Evolutionary conservation across 2,113 vertebrate genomes (phyloP).

Genomic region (Dunckerocampus dactyliophorus): DNA sequence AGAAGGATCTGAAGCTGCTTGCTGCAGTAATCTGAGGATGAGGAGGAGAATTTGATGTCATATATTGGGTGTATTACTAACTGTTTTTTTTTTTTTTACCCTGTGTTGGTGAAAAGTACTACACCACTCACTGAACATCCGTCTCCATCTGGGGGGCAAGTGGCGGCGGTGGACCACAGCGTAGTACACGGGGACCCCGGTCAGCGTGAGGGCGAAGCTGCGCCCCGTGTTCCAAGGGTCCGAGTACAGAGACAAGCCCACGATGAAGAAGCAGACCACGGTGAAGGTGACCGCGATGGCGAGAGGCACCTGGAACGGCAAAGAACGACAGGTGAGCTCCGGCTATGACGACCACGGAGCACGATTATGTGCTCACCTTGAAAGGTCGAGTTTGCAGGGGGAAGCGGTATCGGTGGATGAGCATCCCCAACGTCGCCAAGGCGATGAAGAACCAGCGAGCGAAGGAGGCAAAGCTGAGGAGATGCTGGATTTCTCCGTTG

Average conservation of each 20-base stretch:
- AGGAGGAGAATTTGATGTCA: neutral
- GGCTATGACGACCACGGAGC: neutral
- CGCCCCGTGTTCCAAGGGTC: constrained; percentile 89
- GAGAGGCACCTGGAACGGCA: constrained; percentile 78
- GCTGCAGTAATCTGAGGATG: constrained; percentile 58
- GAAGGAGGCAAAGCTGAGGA: constrained; percentile 86
- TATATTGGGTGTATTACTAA: neutral
- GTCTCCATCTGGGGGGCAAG: constrained; percentile 53
- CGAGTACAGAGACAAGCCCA: constrained; percentile 89
- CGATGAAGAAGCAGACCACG: constrained; percentile 92
- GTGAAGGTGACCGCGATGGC: constrained; percentile 84
- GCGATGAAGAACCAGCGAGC: constrained; percentile 87
- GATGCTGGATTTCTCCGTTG: constrained; percentile 79
- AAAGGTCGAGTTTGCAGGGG: constrained; percentile 79
- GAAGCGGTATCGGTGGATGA: constrained; percentile 80
- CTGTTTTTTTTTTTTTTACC: too few relatives aligned
- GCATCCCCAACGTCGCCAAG: constrained; percentile 78
- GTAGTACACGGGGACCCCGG: constrained; percentile 91
- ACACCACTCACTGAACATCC: constrained; percentile 58
- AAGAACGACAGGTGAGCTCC: neutral
- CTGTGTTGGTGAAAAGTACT: neutral
- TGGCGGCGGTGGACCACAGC: constrained; percentile 45
- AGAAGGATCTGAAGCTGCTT: constrained; percentile 70
- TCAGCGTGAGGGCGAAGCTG: constrained; percentile 85
- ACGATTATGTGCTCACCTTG: constrained; percentile 77